Evolutionary conservation across 2,797 vertebrate genomes (phyloP), one percentile per base, ranked within the genome.

Genomic region (Sphenopsis melanotis): DNA sequence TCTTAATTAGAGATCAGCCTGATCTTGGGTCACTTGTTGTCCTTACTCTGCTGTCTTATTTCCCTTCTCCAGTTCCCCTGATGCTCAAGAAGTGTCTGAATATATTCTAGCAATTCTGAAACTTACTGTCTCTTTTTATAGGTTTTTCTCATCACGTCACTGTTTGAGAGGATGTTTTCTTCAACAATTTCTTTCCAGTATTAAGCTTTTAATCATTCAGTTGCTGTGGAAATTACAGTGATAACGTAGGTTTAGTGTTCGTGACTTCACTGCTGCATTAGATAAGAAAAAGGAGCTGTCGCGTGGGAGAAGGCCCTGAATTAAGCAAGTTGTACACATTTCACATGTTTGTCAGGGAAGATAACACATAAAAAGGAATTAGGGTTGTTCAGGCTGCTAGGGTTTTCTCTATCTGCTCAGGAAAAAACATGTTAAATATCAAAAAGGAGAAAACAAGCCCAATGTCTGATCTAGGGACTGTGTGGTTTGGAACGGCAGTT

Each of bases 151-250:
- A n/a, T 44, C 20, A 9, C 2, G 1, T 81, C 15, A 9, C 11
- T 76, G 46, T 88, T 78, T 37, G 29, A 74, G 49, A 72, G 17
- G 20, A 75, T 56, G 15, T 81, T 90, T 94, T 81, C 47, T 90
- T 85, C 27, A 75, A 37, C n/a, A 41, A 17, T 70, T 87, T 85
- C 21, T 80, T 42, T 75, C 30, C 53, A 32, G 19, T 78, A 93
- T 83, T 69, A 93, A 88, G 69, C 61, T 81, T 94, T 77, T 94
- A 66, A 78, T 89, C 10, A 27, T 88, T 82, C 56, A 18, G 27
- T 86, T 96, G 72, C 66, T 79, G 83, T 93, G 94, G 70, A 90
- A 94, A 82, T 96, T 59, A 53, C 34, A 86, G 74, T 82, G 83
- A 66, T 94, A 76, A 81, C 27, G 41, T 49, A 76, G 76, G 47